Conservation (phyloP, 2,797 vertebrate genomes). For the Coracias cyanogaster region DNA sequence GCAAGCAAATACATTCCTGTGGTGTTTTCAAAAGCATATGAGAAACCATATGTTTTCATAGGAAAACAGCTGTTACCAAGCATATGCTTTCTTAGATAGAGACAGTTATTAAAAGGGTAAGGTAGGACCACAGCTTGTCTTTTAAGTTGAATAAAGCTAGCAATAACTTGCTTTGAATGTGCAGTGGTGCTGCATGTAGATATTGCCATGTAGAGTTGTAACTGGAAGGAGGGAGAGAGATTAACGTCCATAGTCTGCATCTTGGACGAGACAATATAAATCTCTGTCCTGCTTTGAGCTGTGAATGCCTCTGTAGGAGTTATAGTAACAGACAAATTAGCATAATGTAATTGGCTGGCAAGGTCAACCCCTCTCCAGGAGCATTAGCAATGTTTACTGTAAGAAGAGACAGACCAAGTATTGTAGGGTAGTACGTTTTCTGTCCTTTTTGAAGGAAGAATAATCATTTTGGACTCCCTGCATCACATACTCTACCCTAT, state of each 20-base stretch:
- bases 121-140: not conserved
- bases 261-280: constrained; percentile 67
- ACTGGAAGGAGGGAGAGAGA: constrained; percentile 19
- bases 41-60: constrained; percentile 59
- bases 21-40: constrained; percentile 32
- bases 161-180: constrained; percentile 33
- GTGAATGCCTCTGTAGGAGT: constrained; percentile 70
- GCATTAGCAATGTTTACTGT: constrained; percentile 60
- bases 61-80: constrained; percentile 62
- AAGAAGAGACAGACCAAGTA: constrained; percentile 58
- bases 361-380: constrained; percentile 69
- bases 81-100: constrained; percentile 44
- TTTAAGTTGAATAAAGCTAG: constrained; percentile 12
- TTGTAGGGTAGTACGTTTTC: constrained; percentile 20
- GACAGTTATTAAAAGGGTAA: constrained; percentile 18
- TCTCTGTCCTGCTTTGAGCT: constrained; percentile 57
- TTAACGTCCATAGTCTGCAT: constrained; percentile 52
- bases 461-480: constrained; percentile 15
- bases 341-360: constrained; percentile 77
- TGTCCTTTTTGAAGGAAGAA: constrained; percentile 24
- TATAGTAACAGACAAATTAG: constrained; percentile 76
- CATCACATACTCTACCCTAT: constrained; percentile 2
- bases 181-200: not conserved
- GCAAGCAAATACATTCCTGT: constrained; percentile 9
- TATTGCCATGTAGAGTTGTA: not conserved